Evolutionary conservation across 2,797 vertebrate species (phyloP), one percentile per base, ranked within the genome.

Genomic region (Malacoraja senta): DNA sequence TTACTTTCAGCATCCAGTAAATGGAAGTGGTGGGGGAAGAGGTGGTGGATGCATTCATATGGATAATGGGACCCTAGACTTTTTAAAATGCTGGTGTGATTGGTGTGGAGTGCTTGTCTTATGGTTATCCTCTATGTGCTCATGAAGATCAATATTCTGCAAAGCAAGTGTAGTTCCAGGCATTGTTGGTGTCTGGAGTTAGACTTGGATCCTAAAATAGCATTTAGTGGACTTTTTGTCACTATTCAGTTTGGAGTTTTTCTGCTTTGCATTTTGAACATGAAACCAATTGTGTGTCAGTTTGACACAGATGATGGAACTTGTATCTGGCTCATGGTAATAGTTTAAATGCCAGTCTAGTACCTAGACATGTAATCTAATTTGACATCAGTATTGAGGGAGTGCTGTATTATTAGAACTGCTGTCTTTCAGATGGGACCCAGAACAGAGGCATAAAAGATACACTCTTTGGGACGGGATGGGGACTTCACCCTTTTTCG

Each of bases 321-420:
- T 84, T 84, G 53, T 26, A 86, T 63, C 29, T 65, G 58, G n/a
- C 63, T 88, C 63, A 88, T 63, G 15, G 63, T 68, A 17, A 63
- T 65, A 63, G 63, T 4, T 38, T 19, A 68, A 68, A 21, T 32
- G 53, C 81, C 81, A 84, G 44, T 13, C 58, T 29, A 86, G 29
- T 86, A 32, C 6, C 17, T 65, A 32, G 35, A n/a, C 61, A 88
- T 21, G 32, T 88, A 68, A 88, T 35, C 17, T 68, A 65, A 35
- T 32, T 19, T 68, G 63, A 68, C 63, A 63, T 63, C 81, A 61
- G 24, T 61, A 53, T 84, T 61, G 53, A 84, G 84, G 61, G n/a
- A 88, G 32, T 35, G 84, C 17, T 35, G 83, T n/a, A 68, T 88
- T 88, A 29, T 68, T 63, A 88, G n/a, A 88, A 88, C n/a, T 68